Percentiles rank a stretch among this genome's conserved stretches.
Evolutionary conservation across 2,797 vertebrate genomes (phyloP).

Genomic region (Lindbergichthys nudifrons): DNA sequence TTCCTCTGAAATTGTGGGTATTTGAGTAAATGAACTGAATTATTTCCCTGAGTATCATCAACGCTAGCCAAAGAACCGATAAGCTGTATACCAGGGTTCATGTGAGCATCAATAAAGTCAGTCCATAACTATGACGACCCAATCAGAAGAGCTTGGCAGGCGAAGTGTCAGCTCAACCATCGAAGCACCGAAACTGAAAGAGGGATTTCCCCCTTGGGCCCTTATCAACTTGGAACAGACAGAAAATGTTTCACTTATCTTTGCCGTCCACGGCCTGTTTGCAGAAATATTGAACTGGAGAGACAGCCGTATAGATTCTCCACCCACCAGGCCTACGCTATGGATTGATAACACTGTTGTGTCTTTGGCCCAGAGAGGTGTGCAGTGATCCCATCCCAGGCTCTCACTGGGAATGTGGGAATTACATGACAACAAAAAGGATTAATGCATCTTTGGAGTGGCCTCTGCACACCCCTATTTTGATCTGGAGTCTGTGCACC

Average conservation of each 20-base stretch:
- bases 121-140: conserved; percentile 37
- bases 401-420: conserved; percentile 48
- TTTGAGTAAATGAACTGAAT: not conserved
- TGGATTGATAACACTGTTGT: conserved; percentile 57
- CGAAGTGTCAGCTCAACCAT: conserved; percentile 27
- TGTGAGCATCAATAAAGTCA: conserved; percentile 43
- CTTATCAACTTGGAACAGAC: conserved; percentile 74
- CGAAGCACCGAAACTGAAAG: conserved; percentile 25
- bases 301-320: conserved; percentile 39
- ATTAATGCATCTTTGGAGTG: conserved; percentile 53
- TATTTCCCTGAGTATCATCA: conserved; percentile 12
- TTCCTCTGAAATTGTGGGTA: not conserved
- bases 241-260: conserved; percentile 63
- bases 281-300: conserved; percentile 54
- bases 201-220: conserved; percentile 42
- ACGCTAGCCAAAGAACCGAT: conserved; percentile 4
- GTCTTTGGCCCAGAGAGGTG: conserved; percentile 31
- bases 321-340: conserved; percentile 46
- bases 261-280: conserved; percentile 36
- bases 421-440: conserved; percentile 43
- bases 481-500: conserved; percentile 34
- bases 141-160: conserved; percentile 40
- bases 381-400: conserved; percentile 42
- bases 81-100: not conserved
- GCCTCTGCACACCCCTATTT: conserved; percentile 33